These are phyloP conservation scores for Pelochelys cantorii DNA, from an alignment of 2,797 vertebrate genomes.

Conservation along the genomic window DNA sequence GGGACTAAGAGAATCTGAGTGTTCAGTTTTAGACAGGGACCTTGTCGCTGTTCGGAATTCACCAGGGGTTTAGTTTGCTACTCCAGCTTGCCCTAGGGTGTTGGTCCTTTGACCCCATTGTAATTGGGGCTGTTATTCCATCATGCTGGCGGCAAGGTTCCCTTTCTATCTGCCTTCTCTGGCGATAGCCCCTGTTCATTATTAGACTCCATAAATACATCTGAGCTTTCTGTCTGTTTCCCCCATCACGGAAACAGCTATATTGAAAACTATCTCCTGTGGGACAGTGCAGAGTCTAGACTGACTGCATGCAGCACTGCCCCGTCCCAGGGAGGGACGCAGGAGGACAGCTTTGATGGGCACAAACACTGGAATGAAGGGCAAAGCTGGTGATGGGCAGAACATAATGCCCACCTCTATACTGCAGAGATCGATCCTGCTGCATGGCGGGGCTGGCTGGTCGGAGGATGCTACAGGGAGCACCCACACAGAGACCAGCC, in stretches of 20 bases:
- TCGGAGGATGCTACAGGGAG: background rate
- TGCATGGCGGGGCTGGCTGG: background rate
- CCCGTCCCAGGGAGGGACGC: background rate
- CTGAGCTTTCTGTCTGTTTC: background rate
- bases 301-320: background rate
- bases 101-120: background rate
- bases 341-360: background rate
- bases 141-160: background rate
- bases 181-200: background rate
- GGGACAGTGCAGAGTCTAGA: background rate
- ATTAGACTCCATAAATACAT: background rate
- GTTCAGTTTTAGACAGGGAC: background rate
- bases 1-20: background rate
- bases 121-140: background rate
- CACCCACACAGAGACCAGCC: background rate
- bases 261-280: background rate
- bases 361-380: background rate
- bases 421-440: background rate
- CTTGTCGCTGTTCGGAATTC: background rate
- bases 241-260: background rate
- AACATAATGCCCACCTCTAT: background rate
- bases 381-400: background rate
- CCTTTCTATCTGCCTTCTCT: background rate
- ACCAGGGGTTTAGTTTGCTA: background rate
- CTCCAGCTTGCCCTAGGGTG: background rate